These are phyloP conservation scores for Streptopelia turtur DNA, from an alignment of 2,797 vertebrate genomes.

Conservation along the genomic window DNA sequence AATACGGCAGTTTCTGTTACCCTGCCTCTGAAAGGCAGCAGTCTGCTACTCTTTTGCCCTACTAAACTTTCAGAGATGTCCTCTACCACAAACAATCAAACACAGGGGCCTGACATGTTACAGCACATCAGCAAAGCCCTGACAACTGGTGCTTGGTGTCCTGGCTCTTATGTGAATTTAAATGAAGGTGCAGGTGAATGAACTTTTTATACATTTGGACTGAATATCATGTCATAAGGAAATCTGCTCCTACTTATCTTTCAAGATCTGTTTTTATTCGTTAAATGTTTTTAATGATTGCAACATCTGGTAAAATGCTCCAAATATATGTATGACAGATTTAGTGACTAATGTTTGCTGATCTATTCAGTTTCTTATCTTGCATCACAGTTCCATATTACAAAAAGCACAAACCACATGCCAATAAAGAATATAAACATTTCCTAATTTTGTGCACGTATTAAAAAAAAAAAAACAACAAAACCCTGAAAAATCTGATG, in stretches of 20 bases:
- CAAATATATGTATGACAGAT: background rate
- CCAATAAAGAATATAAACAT: background rate
- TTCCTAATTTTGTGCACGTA: background rate
- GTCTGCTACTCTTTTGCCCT: background rate
- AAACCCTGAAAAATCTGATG: background rate
- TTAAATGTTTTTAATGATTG: slow-evolving; percentile 19
- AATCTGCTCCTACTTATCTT: slow-evolving; percentile 44
- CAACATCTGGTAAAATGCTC: slow-evolving; percentile 39
- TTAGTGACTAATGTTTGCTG: slow-evolving; percentile 30
- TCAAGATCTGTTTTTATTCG: slow-evolving; percentile 28
- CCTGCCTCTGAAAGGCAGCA: background rate
- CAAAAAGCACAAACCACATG: background rate
- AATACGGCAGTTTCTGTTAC: background rate
- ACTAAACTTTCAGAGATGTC: background rate
- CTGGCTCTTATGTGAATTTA: background rate
- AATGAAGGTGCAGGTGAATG: background rate
- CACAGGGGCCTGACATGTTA: background rate
- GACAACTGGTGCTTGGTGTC: background rate
- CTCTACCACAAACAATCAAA: background rate
- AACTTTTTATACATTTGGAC: background rate
- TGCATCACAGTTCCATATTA: background rate
- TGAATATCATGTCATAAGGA: background rate
- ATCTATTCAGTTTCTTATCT: slow-evolving; percentile 26
- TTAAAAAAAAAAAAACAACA: background rate
- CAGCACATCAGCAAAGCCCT: background rate